Conservation (phyloP, 2,113 vertebrate genomes). For the Dipodomys spectabilis region DNA sequence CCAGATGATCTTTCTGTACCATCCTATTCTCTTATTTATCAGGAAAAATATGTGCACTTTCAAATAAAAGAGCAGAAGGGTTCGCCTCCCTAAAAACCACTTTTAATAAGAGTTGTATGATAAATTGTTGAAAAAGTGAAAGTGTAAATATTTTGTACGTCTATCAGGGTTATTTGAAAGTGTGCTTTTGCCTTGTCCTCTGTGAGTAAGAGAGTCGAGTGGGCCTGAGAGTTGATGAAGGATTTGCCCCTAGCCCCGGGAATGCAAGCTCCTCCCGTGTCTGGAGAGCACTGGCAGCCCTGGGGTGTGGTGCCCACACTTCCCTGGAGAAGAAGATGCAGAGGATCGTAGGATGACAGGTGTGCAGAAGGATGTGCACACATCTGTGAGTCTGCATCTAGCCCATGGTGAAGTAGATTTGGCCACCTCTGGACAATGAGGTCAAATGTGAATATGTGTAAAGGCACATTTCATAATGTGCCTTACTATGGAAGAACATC, state of each 20-base stretch:
- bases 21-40: slow-evolving; percentile 84
- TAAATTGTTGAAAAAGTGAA: slow-evolving; percentile 84
- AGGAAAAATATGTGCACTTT: slow-evolving; percentile 84
- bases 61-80: slow-evolving; percentile 83
- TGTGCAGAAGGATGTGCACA: neutral
- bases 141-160: slow-evolving; percentile 86
- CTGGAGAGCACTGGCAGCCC: slow-evolving; percentile 82
- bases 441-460: slow-evolving; percentile 85
- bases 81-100: slow-evolving; percentile 86
- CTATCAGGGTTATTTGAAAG: slow-evolving; percentile 86
- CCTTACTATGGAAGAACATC: slow-evolving; percentile 83
- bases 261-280: slow-evolving; percentile 80
- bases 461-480: slow-evolving; percentile 85
- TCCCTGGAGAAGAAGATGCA: slow-evolving; percentile 72
- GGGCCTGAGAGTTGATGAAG: slow-evolving; percentile 84
- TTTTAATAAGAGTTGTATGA: slow-evolving; percentile 86
- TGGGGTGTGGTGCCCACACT: slow-evolving; percentile 65
- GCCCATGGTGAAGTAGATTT: slow-evolving; percentile 78
- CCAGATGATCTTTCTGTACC: slow-evolving; percentile 85
- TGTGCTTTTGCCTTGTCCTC: slow-evolving; percentile 84
- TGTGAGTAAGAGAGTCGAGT: slow-evolving; percentile 80
- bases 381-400: neutral
- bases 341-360: slow-evolving; percentile 80
- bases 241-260: slow-evolving; percentile 79
- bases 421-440: slow-evolving; percentile 80